Percentiles rank a stretch among this genome's conserved stretches.
Evolutionary conservation across 2,113 vertebrate species (phyloP).

Genomic region (Zosterops pallidus): DNA sequence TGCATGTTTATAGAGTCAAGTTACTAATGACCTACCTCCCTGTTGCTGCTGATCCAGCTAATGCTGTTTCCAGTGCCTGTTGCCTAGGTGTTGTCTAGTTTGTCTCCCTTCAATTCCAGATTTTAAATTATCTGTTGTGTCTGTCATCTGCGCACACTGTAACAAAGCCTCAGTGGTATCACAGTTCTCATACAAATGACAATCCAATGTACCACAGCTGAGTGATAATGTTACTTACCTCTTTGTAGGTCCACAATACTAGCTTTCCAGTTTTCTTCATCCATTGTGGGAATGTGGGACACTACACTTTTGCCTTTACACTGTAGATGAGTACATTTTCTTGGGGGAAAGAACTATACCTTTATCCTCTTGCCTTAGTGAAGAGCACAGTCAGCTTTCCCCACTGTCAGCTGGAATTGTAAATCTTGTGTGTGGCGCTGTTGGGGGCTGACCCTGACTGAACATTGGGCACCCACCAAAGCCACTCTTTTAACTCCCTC

Average conservation of each 20-base stretch:
- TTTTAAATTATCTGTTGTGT: neutral
- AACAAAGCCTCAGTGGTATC: neutral
- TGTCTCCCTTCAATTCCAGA: neutral
- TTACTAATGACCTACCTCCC: neutral
- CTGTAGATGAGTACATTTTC: neutral
- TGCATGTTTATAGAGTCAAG: neutral
- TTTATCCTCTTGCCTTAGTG: neutral
- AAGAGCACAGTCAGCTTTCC: neutral
- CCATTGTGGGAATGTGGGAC: neutral
- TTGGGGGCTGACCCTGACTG: neutral
- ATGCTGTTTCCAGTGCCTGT: neutral
- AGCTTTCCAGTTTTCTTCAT: neutral
- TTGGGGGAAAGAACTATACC: neutral
- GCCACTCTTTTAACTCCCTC: neutral
- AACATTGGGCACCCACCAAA: neutral
- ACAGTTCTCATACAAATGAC: neutral
- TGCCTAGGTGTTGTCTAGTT: neutral
- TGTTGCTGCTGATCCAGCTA: neutral
- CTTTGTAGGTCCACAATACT: neutral
- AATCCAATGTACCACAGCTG: neutral
- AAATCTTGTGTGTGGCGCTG: neutral
- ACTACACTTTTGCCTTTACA: neutral
- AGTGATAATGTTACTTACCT: neutral
- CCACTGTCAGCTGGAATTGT: neutral
- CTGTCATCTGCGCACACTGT: neutral